Evolutionary conservation across 1,140 invertebrate species (phyloP).

Genomic region (Musca domestica): DNA sequence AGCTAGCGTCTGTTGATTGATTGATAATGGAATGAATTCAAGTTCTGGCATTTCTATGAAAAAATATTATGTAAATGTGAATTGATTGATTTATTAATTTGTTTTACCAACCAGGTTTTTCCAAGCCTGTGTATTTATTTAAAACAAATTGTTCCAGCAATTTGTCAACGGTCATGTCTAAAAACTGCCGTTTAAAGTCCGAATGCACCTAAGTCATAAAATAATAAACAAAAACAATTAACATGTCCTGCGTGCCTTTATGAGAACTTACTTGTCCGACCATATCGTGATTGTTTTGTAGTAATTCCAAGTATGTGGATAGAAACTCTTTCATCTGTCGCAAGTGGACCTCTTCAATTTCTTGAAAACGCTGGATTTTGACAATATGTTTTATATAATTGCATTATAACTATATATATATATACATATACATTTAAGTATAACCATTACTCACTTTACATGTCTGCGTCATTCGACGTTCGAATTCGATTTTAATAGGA

Average conservation of each 20-base stretch:
- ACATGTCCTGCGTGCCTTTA: not conserved
- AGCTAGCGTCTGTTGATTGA: slow-evolving; percentile 29
- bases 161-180: slow-evolving; percentile 88
- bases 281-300: slow-evolving; percentile 85
- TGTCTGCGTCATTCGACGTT: slow-evolving; percentile 89
- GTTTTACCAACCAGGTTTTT: slow-evolving; percentile 72
- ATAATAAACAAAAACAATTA: not conserved
- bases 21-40: slow-evolving; percentile 41
- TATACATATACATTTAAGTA: not conserved
- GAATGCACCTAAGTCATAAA: slow-evolving; percentile 70
- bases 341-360: slow-evolving; percentile 87
- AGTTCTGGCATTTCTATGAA: slow-evolving; percentile 48
- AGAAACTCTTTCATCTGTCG: slow-evolving; percentile 95
- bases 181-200: slow-evolving; percentile 86
- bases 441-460: slow-evolving; percentile 66
- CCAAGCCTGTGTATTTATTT: slow-evolving; percentile 85
- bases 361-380: slow-evolving; percentile 79
- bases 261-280: slow-evolving; percentile 66
- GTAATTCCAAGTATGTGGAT: slow-evolving; percentile 80
- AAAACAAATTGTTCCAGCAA: slow-evolving; percentile 86
- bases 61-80: not conserved
- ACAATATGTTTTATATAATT: slow-evolving; percentile 11
- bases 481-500: slow-evolving; percentile 85
- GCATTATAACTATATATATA: not conserved
- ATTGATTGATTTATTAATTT: too few species aligned